Conservation (phyloP, 1,140 invertebrate genomes). For the Eurytemora carolleeae region DNA sequence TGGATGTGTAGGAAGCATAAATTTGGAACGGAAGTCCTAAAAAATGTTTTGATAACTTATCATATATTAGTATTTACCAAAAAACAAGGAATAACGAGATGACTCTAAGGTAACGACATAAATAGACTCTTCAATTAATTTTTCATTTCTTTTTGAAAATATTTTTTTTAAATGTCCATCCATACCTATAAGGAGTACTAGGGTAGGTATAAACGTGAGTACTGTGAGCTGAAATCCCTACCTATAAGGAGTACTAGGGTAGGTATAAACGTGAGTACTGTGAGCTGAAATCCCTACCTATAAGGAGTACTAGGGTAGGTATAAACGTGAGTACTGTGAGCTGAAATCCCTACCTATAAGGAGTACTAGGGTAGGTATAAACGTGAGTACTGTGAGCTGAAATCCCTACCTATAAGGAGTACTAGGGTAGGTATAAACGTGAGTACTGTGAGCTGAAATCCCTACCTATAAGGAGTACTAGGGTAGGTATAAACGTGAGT, state of each 20-base stretch:
- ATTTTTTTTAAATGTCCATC: background rate
- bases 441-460: background rate
- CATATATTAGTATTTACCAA: background rate
- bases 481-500: background rate
- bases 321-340: background rate
- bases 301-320: background rate
- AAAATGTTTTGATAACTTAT: background rate
- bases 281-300: background rate
- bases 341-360: background rate
- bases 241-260: background rate
- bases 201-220: slow-evolving; percentile 5
- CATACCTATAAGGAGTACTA: background rate
- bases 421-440: background rate
- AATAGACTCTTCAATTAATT: background rate
- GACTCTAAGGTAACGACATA: background rate
- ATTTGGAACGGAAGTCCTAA: background rate
- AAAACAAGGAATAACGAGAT: too few relatives aligned
- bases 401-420: background rate
- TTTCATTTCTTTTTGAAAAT: background rate
- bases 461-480: background rate
- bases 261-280: too few relatives aligned
- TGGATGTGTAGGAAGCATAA: background rate
- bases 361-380: background rate
- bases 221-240: slow-evolving; percentile 7
- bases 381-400: background rate